Evolutionary conservation across 2,113 vertebrate species (phyloP).

Genomic region (Myiopsitta monachus): DNA sequence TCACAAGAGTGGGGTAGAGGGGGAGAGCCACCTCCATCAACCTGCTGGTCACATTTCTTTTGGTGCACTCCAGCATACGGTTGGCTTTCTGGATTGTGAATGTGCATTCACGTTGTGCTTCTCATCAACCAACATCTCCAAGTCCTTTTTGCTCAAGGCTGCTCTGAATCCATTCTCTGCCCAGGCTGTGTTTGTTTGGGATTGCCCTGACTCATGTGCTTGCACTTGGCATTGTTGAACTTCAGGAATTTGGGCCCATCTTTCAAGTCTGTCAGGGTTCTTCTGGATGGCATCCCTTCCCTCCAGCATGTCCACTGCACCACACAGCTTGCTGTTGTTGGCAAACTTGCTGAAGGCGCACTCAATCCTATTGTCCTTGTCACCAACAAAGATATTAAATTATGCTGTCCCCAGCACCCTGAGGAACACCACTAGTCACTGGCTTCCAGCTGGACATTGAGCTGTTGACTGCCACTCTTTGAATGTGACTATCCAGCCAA

Average conservation of each 20-base stretch:
- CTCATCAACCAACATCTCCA: neutral
- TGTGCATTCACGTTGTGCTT: neutral
- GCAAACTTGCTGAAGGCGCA: neutral
- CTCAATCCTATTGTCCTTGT: neutral
- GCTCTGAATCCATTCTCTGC: neutral
- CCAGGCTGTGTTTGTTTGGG: neutral
- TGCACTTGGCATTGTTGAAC: neutral
- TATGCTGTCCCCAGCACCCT: neutral
- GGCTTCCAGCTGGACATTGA: neutral
- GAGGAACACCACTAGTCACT: neutral
- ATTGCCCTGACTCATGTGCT: accelerated
- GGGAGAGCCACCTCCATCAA: neutral
- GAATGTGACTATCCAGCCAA: neutral
- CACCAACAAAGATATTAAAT: neutral
- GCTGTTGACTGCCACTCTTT: neutral
- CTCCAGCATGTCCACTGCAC: accelerated
- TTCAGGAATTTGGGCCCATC: neutral
- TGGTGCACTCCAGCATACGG: neutral
- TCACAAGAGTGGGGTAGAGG: neutral
- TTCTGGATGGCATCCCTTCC: neutral
- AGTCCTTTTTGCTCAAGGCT: neutral
- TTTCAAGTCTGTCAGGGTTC: neutral
- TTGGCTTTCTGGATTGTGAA: neutral
- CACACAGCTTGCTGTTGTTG: accelerated
- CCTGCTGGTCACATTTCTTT: neutral